Evolutionary conservation across 2,797 vertebrate genomes (phyloP).

Genomic region (Muscicapa comitata): DNA sequence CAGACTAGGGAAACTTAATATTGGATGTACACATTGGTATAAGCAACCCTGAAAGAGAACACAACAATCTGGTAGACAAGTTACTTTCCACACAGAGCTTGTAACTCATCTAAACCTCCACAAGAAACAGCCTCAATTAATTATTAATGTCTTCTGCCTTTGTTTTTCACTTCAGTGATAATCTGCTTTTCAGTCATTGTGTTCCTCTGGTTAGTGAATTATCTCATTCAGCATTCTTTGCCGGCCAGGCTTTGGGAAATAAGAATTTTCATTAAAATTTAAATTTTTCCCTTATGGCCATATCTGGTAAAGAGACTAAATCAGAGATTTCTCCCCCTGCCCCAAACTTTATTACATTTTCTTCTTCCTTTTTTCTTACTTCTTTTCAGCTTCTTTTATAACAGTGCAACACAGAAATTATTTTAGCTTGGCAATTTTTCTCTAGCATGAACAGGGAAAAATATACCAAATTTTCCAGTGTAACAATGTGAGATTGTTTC

Average conservation of each 20-base stretch:
- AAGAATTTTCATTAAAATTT: slow-evolving; percentile 71
- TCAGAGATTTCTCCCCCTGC: not conserved
- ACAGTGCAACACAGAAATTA: not conserved
- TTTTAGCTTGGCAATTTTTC: not conserved
- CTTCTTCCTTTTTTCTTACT: not conserved
- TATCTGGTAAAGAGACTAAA: slow-evolving; percentile 29
- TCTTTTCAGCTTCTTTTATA: not conserved
- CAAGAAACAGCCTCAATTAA: slow-evolving; percentile 71
- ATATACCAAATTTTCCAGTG: not conserved
- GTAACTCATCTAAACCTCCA: slow-evolving; percentile 64
- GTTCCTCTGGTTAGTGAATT: slow-evolving; percentile 33
- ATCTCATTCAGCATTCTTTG: slow-evolving; percentile 62
- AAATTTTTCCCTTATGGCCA: slow-evolving; percentile 23
- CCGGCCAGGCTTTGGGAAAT: slow-evolving; percentile 54
- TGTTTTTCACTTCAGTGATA: slow-evolving; percentile 74
- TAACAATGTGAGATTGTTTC: not conserved
- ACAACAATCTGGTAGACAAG: slow-evolving; percentile 25
- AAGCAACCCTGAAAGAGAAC: slow-evolving; percentile 23
- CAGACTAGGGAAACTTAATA: slow-evolving; percentile 11
- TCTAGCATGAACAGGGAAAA: not conserved
- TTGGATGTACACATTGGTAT: slow-evolving; percentile 20
- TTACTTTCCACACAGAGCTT: slow-evolving; percentile 51
- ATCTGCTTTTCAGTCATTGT: slow-evolving; percentile 51
- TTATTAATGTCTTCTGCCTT: slow-evolving; percentile 79
- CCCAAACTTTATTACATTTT: not conserved